These are phyloP conservation scores for Drosophila peninsularis DNA, from an alignment of 2,888 invertebrate genomes.

Conservation along the genomic window DNA sequence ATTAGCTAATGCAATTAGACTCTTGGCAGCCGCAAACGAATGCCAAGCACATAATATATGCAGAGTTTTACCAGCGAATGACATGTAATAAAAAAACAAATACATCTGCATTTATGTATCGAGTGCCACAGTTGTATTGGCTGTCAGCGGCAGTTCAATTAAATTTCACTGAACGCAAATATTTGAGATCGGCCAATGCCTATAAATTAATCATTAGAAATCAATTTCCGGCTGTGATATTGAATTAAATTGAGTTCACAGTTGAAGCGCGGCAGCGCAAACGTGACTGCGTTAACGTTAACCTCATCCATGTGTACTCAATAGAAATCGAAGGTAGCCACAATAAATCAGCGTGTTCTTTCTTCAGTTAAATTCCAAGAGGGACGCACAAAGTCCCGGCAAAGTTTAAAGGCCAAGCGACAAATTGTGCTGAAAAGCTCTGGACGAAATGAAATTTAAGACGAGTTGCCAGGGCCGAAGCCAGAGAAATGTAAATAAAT, in stretches of 20 bases:
- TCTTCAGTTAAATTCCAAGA: constrained; percentile 5
- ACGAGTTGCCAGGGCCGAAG: background rate
- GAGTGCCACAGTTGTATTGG: background rate
- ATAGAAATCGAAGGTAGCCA: constrained; percentile 1
- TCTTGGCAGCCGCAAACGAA: background rate
- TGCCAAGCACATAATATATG: background rate
- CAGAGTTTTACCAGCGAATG: no score
- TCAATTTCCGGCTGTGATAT: constrained; percentile 12
- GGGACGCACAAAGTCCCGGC: constrained; percentile 2
- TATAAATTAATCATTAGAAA: constrained; percentile 30
- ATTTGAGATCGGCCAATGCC: background rate
- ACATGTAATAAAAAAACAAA: no score
- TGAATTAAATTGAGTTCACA: constrained; percentile 39
- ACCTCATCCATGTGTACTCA: background rate
- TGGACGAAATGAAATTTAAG: constrained; percentile 24
- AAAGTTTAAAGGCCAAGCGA: constrained; percentile 28
- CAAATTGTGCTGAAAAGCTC: constrained; percentile 28
- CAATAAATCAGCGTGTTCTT: constrained; percentile 27
- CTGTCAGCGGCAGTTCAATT: constrained; percentile 25
- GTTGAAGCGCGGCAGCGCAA: constrained; percentile 11
- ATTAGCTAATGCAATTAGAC: background rate
- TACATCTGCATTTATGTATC: background rate
- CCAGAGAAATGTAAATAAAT: constrained; percentile 8
- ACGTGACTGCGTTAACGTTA: constrained; percentile 42
- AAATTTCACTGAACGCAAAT: background rate